Evolutionary conservation across 2,888 invertebrate species (phyloP), one percentile per base, ranked within the genome.

Genomic region (Tryphoninae sp.): DNA sequence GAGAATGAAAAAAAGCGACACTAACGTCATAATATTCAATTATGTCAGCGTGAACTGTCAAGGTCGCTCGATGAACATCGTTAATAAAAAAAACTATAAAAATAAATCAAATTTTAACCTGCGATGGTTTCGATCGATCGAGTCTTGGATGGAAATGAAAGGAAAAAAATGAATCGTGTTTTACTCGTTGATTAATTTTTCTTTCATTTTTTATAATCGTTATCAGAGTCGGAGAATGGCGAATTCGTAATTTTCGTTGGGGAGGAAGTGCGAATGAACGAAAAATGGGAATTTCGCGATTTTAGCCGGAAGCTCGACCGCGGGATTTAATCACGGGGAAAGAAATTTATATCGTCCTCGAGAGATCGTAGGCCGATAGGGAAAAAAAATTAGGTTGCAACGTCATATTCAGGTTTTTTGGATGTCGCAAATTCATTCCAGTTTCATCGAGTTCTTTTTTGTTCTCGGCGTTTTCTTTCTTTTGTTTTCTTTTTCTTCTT

Each of bases 1-100:
- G 72, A 58, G 55, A 64, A 26, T n/a, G 59, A 49, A 75, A 75
- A 75, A 75, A 75, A 61, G 42, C 11, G n/a, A 3, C 45, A 58
- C 33, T 53, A n/a, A 65, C 55, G 53, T 72, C 55, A 62, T 40
- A 58, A 59, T 51, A 23, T 59, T 67, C 78, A 51, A 42, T 67
- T 51, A 59, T 49, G 45, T 67, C 40, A 59, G 42, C 51, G 67
- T 49, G 33, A 42, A 55, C 16, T 58, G 55, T 59, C 49, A 59
- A 73, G 49, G 61, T 64, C 55, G 61, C 73, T 64, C n/a, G 11
- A 73, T 67, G 26, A 58, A 59, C 59, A 59, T 59, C 19, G 61
- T n/a, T 53, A 16, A 49, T 49, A 49, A 13, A 11, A 53, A 19
- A 53, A 53, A 53, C 11, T n/a, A 19, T 53, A 53, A n/a, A 53